These are phyloP conservation scores for Etheostoma perlongum DNA, from an alignment of 2,797 vertebrate genomes.

Conservation along the genomic window DNA sequence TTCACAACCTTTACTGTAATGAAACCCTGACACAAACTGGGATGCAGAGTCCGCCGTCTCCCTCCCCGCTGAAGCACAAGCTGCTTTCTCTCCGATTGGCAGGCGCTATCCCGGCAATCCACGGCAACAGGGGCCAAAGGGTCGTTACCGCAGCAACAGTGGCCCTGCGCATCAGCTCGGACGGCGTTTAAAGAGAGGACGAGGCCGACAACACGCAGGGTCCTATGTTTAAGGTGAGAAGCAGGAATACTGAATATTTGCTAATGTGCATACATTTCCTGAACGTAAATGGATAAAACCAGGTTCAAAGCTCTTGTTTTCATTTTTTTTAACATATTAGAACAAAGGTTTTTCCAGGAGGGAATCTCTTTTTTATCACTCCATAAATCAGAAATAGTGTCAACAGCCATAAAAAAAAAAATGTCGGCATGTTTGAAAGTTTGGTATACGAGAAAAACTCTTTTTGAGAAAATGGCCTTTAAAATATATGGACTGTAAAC, in stretches of 20 bases:
- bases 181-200: not conserved
- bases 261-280: too few relatives aligned
- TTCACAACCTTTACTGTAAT: not conserved
- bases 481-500: too few relatives aligned
- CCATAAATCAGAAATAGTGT: too few relatives aligned
- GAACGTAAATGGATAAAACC: too few relatives aligned
- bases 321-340: too few relatives aligned
- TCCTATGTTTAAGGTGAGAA: slow-evolving; percentile 1
- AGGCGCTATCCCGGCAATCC: slow-evolving; percentile 29
- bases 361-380: too few relatives aligned
- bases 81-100: slow-evolving; percentile 37
- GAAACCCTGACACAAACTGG: not conserved
- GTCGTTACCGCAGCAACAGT: slow-evolving; percentile 55
- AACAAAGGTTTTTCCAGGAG: too few relatives aligned
- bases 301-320: too few relatives aligned
- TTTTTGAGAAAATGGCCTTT: too few relatives aligned
- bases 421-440: too few relatives aligned
- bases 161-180: slow-evolving; percentile 49
- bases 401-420: too few relatives aligned
- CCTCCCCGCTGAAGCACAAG: slow-evolving; percentile 33
- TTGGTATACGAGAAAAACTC: too few relatives aligned
- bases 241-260: not conserved
- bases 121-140: slow-evolving; percentile 65
- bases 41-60: not conserved
- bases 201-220: not conserved